Base-by-base conservation (phyloP, 2,888 invertebrate species). In the Polylopha cassiicola region DNA sequence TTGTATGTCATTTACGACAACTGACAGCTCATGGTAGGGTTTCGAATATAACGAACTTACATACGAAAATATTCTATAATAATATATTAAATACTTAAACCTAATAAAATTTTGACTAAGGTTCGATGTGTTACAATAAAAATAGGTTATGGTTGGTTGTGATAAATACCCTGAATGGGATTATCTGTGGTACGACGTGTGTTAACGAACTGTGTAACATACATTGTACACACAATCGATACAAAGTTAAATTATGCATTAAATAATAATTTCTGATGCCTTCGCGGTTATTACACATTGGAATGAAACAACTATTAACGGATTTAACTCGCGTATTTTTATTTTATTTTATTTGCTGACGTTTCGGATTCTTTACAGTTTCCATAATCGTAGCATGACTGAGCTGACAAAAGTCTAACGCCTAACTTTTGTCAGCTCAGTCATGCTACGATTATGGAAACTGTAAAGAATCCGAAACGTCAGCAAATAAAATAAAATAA, bases 101-200 rank as follows among this genome's bases (percentile, higher is more conserved):
- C 76, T 79, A 81, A 80, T 71, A 59, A 78, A 78, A 75, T 70
- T 57, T 77, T 79, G 79, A 82, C 79, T 81, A 79, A 73, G 58
- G 73, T 80, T 82, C 75, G 75, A 80, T 79, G 76, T 76, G 74
- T 63, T 61, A 57, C 50, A 62, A 49, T 33, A 27, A 43, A 31
- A 36, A 42, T 32, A 33, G 15, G 27, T 27, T 22, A 31, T 14
- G 22, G 18, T 18, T 18, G 26, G 21, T 26, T 16, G 29, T 23
- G 28, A 13, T 39, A 36, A 41, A 39, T 21, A 30, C 13, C 29
- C 24, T 30, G 24, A 16, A 18, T 15, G 4, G 34, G 34, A 15
- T 34, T 26, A 36, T 41, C 41, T 31, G 16, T 16, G 17, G 29
- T 24, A 24, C 21, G 22, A 8, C 18, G 31, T 20, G 16, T 27